Conservation (phyloP, 2,797 vertebrate genomes). For the Enteromius thamalakanensis region DNA sequence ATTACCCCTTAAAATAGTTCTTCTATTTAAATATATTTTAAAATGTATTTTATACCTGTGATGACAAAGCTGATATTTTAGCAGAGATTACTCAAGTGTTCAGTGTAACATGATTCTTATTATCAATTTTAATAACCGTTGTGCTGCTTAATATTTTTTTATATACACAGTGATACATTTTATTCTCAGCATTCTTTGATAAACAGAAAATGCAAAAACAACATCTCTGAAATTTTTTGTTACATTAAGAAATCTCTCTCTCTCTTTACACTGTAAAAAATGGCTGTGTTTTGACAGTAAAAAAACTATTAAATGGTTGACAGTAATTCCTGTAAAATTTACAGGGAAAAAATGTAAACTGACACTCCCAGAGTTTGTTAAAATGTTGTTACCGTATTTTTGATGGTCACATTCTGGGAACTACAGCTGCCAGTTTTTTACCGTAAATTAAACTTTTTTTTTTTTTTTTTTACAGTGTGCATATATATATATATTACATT, state of each 20-base stretch:
- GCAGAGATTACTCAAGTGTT: background rate
- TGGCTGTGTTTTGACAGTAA: too few species aligned
- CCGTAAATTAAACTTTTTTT: too few species aligned
- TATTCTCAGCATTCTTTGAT: background rate
- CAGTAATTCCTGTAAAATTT: too few species aligned
- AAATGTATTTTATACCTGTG: background rate
- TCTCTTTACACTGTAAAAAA: background rate
- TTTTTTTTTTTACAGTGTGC: too few species aligned
- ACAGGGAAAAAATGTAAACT: too few species aligned
- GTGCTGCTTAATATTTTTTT: background rate
- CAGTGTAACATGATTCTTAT: background rate
- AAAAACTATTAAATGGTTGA: too few species aligned
- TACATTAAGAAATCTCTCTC: background rate
- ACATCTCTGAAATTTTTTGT: background rate
- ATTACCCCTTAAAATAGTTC: background rate
- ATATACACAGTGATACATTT: background rate
- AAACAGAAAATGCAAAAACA: background rate
- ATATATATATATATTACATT: background rate
- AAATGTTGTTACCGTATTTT: too few species aligned
- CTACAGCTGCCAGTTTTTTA: too few species aligned
- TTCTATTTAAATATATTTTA: background rate
- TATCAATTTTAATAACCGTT: background rate
- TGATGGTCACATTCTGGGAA: too few species aligned
- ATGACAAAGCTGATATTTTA: too few species aligned
- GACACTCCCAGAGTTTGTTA: too few species aligned